A percentile compares a stretch with the other conserved stretches of the same genome.
Conservation (phyloP, 2,888 invertebrate genomes). For the Rhamnusium bicolor region DNA sequence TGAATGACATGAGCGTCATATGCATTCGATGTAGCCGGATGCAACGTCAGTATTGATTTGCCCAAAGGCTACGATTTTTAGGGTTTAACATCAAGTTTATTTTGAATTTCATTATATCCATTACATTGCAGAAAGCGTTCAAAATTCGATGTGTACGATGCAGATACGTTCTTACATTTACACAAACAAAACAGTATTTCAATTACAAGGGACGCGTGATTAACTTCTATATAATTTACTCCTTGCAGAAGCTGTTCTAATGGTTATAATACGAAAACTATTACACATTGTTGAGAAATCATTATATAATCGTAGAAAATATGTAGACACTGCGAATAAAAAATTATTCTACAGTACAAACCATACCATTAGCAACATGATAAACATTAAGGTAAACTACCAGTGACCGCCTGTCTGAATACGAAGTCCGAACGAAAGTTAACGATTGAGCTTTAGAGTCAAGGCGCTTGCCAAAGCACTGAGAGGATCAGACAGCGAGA, state of each 20-base stretch:
- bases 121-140: slow-evolving; percentile 41
- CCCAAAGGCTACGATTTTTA: slow-evolving; percentile 60
- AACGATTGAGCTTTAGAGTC: too few species aligned
- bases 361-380: too few species aligned
- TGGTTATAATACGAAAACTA: neutral
- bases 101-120: slow-evolving; percentile 54
- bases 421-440: too few species aligned
- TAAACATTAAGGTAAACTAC: too few species aligned
- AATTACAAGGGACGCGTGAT: neutral
- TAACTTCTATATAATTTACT: neutral
- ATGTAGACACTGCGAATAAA: too few species aligned
- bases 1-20: slow-evolving; percentile 60
- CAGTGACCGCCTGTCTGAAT: too few species aligned
- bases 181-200: slow-evolving; percentile 16
- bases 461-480: too few species aligned
- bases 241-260: neutral
- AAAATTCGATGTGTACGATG: slow-evolving; percentile 29
- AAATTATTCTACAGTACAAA: too few species aligned
- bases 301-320: too few species aligned
- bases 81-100: slow-evolving; percentile 58
- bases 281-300: too few species aligned
- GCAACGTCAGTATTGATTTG: slow-evolving; percentile 65
- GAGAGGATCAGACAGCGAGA: too few species aligned
- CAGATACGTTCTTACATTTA: slow-evolving; percentile 29
- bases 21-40: slow-evolving; percentile 62